phyloP scores from a whole-genome alignment of 92 coral and sea anemone genomes.

The Pocillopora meandrina region DNA sequence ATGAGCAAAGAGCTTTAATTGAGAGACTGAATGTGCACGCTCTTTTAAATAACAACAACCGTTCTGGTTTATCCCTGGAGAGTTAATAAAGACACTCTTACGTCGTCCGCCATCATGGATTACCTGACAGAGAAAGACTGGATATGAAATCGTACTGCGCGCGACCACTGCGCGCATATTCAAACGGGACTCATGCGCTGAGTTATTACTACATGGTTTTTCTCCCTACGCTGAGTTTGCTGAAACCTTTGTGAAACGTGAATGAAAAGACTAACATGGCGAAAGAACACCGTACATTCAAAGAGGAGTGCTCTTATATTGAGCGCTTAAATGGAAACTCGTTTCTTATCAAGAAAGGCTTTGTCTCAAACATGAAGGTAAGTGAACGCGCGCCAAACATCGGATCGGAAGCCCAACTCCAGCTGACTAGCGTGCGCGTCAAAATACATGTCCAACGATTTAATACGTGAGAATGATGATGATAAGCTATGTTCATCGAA shows the following conservation, averaged over 20 bases:
- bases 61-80: neutral
- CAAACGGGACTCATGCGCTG: neutral
- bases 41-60: neutral
- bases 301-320: constrained; percentile 83
- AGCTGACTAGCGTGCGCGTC: no score
- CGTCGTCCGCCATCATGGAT: constrained; percentile 57
- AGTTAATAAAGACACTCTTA: no score
- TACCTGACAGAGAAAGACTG: constrained; percentile 20
- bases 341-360: constrained; percentile 90
- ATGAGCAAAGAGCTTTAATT: neutral
- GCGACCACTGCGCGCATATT: neutral
- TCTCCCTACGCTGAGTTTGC: neutral
- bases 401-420: no score
- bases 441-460: no score
- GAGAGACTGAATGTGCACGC: neutral
- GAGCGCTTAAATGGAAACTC: constrained; percentile 74
- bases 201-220: no score
- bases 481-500: no score
- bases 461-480: no score
- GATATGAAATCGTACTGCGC: constrained; percentile 13
- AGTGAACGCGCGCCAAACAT: neutral
- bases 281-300: constrained; percentile 60
- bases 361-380: constrained; percentile 97
- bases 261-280: neutral
- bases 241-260: neutral